These are phyloP conservation scores for Philopotamus ludificatus DNA, from an alignment of 1,140 invertebrate genomes.

Conservation along the genomic window DNA sequence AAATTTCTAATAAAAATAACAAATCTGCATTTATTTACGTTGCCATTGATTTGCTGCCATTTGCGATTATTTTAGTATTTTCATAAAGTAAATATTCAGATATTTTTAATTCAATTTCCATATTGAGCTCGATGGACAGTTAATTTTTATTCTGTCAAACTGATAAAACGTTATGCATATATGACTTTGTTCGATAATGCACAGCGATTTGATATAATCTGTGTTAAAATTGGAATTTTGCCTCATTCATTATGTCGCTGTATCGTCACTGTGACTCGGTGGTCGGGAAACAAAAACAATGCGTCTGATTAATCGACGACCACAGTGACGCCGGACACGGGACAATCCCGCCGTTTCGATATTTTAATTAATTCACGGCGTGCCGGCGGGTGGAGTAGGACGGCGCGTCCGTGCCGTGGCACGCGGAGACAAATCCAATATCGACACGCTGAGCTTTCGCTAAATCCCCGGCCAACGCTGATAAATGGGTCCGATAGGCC, in stretches of 20 bases:
- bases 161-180: no score
- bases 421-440: slow-evolving; percentile 14
- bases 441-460: slow-evolving; percentile 11
- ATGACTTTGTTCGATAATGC: no score
- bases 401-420: not conserved
- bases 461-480: slow-evolving; percentile 33
- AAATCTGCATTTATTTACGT: no score
- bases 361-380: slow-evolving; percentile 19
- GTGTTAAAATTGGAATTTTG: no score
- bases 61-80: no score
- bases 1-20: no score
- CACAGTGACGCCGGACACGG: not conserved
- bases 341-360: slow-evolving; percentile 14
- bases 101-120: no score
- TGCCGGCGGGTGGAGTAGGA: not conserved
- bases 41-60: no score
- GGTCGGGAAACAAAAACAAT: not conserved
- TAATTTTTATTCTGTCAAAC: no score
- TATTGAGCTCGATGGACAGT: no score
- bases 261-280: not conserved
- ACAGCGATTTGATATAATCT: no score
- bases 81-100: no score
- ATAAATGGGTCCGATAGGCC: slow-evolving; percentile 35
- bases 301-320: not conserved
- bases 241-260: not conserved